These are phyloP conservation scores for Crambe crambe DNA, from an alignment of 37 sponge, comb jelly and placozoan species.

Conservation along the genomic window DNA sequence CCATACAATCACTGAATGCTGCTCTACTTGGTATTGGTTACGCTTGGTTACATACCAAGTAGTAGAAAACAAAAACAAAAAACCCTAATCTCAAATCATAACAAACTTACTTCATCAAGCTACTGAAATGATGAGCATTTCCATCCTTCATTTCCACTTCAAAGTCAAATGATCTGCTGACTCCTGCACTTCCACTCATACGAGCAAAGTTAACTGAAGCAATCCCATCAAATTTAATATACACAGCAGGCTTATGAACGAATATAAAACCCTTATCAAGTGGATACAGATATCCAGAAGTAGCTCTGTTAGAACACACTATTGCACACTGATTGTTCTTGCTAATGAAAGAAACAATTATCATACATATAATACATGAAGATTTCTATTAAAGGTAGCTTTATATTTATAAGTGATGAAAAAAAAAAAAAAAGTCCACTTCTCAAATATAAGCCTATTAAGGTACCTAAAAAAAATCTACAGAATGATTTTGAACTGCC, in stretches of 20 bases:
- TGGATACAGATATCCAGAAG: conserved; percentile 92
- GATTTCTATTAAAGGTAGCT: background rate
- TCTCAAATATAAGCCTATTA: no score
- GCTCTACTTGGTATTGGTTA: no score
- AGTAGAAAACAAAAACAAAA: no score
- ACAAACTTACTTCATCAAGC: conserved; percentile 90
- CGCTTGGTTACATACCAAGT: no score
- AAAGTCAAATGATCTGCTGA: conserved; percentile 88
- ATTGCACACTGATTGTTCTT: conserved; percentile 74
- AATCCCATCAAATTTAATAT: conserved; percentile 90
- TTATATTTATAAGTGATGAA: background rate
- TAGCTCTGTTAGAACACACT: conserved; percentile 82
- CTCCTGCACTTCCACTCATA: conserved; percentile 71
- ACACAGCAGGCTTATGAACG: conserved; percentile 95
- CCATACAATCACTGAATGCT: no score
- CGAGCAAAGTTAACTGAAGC: conserved; percentile 95
- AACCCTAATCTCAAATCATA: no score
- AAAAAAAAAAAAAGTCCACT: background rate
- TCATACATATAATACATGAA: conserved; percentile 1
- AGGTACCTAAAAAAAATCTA: no score
- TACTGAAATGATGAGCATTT: conserved; percentile 76
- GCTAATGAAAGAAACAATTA: conserved; percentile 21
- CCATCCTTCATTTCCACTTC: conserved; percentile 91
- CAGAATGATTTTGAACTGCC: no score
- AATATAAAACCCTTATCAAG: conserved; percentile 96